Evolutionary conservation across 2,888 invertebrate genomes (phyloP), one percentile per base, ranked within the genome.

Genomic region (Chrysolina oricalcia): DNA sequence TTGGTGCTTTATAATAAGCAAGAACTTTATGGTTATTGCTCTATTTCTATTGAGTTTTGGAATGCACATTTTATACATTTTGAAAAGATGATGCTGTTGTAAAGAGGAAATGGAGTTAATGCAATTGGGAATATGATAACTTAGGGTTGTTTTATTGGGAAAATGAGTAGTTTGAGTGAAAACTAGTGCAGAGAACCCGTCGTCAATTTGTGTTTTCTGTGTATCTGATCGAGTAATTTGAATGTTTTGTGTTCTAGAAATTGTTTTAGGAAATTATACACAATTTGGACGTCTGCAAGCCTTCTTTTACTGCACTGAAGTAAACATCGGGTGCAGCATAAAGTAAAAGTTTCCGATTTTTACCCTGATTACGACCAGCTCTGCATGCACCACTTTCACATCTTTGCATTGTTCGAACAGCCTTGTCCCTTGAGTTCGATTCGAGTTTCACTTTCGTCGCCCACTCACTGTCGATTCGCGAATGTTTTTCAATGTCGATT

Each of bases 381-480:
- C 56, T 56, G 23, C 59, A 59, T 59, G 59, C 59, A 59, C 59
- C 59, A 59, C 59, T 59, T 59, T 59, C 62, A 70, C 46, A 70
- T 63, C 48, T 70, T 70, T 63, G 63, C 48, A 40, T 63, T 64
- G 43, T 63, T 56, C 59, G 59, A 23, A 27, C 48, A 70, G 43
- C 70, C 70, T 70, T 70, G 70, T 70, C 70, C 63, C 63, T 64
- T 63, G 48, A 21, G 56, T 70, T 70, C 35, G 27, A 63, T 70
- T 43, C 21, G 13, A 63, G 63, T 70, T 70, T 70, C 70, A 63
- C 70, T 70, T 70, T 70, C 70, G 35, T 70, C 70, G 70, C 63
- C 70, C 70, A 70, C 70, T 53, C 21, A 23, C 23, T 48, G 63
- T 50, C 50, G 63, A 27, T 70, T 63, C 46, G 63, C 48, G 63